Percentiles rank a stretch among this genome's conserved stretches.
phyloP scores from a whole-genome alignment of 2,888 invertebrate genomes.

The Acanthosoma haemorrhoidale region DNA sequence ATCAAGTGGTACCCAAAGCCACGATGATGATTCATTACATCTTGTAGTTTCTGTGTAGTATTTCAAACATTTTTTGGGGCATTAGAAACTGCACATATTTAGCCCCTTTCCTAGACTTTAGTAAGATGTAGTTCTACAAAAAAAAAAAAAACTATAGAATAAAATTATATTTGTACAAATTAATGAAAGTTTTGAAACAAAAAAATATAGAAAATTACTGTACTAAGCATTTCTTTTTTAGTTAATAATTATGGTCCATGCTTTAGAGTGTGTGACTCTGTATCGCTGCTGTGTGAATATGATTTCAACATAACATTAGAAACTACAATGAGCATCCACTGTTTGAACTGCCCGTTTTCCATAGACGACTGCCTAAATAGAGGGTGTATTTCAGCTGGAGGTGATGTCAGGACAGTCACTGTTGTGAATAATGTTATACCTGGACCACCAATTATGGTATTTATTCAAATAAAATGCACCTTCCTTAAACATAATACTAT shows the following conservation, averaged over 20 bases:
- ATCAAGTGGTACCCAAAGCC: too few relatives aligned
- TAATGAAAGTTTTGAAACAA: too few relatives aligned
- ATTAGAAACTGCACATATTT: too few relatives aligned
- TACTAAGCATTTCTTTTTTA: neutral
- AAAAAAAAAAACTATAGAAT: too few relatives aligned
- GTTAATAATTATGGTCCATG: slow-evolving; percentile 38
- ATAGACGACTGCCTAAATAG: slow-evolving; percentile 65
- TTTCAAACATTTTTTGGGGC: too few relatives aligned
- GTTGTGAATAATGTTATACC: slow-evolving; percentile 43
- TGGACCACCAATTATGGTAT: slow-evolving; percentile 44
- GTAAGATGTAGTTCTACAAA: too few relatives aligned
- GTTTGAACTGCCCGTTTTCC: slow-evolving; percentile 49
- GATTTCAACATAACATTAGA: slow-evolving; percentile 42
- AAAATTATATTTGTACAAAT: too few relatives aligned
- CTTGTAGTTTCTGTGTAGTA: too few relatives aligned
- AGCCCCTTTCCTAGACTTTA: too few relatives aligned
- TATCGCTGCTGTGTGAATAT: slow-evolving; percentile 41
- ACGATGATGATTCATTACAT: too few relatives aligned
- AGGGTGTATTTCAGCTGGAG: slow-evolving; percentile 44
- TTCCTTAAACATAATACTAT: too few relatives aligned
- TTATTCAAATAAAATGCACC: neutral
- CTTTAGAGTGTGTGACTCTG: slow-evolving; percentile 41
- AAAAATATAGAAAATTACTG: too few relatives aligned
- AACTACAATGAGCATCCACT: slow-evolving; percentile 43
- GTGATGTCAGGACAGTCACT: slow-evolving; percentile 42